Evolutionary conservation across 1,140 invertebrate genomes (phyloP), one percentile per base, ranked within the genome.

Genomic region (Procambarus virginalis): DNA sequence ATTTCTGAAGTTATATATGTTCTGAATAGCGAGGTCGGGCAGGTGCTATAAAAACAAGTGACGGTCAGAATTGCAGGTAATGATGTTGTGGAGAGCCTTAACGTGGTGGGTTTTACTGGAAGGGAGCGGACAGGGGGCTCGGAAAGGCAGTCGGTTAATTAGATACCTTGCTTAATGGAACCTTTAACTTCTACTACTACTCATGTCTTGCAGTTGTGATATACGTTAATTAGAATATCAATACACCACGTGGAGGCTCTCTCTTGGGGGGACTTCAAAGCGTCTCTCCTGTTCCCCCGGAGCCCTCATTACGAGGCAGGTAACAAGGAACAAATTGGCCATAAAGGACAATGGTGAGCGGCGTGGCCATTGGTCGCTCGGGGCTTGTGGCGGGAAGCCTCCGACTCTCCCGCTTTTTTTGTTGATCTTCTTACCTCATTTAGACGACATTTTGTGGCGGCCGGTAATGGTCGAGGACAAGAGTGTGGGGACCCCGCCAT

Each of bases 261-360:
- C 4, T 68, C 17, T 73, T 73, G 2, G 6, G 34, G n/a, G n/a
- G 22, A 34, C 4, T 22, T 73, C 2, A 34, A 0, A 20, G 34
- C 5, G 68, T 4, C 5, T 34, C 5, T 73, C 68, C 0, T 9
- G 68, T 73, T 68, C 12, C 68, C n/a, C 20, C 20, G n/a, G 20
- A 73, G n/a, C 2, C 12, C 9, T 73, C 68, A 73, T 73, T 73
- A 73, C 2, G 68, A 6, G 6, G 68, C 5, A 22, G 68, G 68
- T 34, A 73, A 73, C 68, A 34, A 73, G 68, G 68, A 73, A 73
- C 68, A 73, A 73, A 73, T 73, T 73, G 68, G 68, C 34, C 34
- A 73, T 73, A 73, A 73, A 73, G 68, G 68, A 73, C 6, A 73
- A 73, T 73, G 68, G 68, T 73, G n/a, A 73, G n/a, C 34, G 68